These are phyloP conservation scores for Polydrusus cervinus DNA, from an alignment of 2,888 invertebrate species.

Conservation along the genomic window DNA sequence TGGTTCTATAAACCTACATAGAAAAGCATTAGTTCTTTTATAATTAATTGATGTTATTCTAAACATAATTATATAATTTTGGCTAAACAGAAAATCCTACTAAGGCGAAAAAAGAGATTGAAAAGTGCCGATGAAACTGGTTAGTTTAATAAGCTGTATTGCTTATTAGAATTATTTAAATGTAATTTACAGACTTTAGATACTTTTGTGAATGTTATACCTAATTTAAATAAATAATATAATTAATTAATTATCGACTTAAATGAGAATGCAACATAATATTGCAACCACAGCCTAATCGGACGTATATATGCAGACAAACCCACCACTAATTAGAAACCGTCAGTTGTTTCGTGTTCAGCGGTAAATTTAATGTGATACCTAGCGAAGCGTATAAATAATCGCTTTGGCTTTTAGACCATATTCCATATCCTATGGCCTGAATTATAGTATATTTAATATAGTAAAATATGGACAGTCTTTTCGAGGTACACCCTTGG, in stretches of 20 bases:
- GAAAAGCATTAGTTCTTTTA: too few relatives aligned
- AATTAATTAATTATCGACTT: neutral
- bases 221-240: neutral
- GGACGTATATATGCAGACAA: constrained; percentile 21
- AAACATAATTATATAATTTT: too few relatives aligned
- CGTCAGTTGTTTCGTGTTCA: constrained; percentile 16
- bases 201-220: too few relatives aligned
- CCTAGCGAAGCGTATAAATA: constrained; percentile 28
- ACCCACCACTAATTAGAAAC: constrained; percentile 20
- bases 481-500: neutral
- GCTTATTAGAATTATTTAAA: too few relatives aligned
- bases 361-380: constrained; percentile 32
- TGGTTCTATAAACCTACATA: too few relatives aligned
- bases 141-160: too few relatives aligned
- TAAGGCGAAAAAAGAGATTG: too few relatives aligned
- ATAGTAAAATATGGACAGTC: neutral
- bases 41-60: too few relatives aligned
- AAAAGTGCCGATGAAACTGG: too few relatives aligned
- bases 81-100: too few relatives aligned
- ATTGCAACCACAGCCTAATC: constrained; percentile 22
- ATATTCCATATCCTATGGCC: neutral
- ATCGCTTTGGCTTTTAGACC: constrained; percentile 25
- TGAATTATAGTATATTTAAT: too few relatives aligned
- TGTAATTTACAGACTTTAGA: too few relatives aligned
- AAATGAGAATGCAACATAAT: constrained; percentile 13